Evolutionary conservation across 2,888 invertebrate genomes (phyloP).

Genomic region (Stegana nigrithorax): DNA sequence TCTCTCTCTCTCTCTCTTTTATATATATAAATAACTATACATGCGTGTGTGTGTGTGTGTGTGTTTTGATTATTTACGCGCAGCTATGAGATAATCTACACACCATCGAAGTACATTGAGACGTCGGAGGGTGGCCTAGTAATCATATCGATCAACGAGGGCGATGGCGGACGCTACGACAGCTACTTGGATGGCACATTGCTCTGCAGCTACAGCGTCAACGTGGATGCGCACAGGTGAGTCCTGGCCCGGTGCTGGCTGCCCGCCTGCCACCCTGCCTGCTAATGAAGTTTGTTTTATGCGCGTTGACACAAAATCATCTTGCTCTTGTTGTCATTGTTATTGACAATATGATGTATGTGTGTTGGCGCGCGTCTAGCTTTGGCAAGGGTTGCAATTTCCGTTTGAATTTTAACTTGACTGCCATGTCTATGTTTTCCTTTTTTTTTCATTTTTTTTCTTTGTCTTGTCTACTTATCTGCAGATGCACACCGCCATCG

Average conservation of each 20-base stretch:
- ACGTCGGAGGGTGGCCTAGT: conserved; percentile 92
- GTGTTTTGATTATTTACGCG: conserved; percentile 5
- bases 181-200: conserved; percentile 90
- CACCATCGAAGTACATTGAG: conserved; percentile 92
- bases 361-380: too few species aligned
- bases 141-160: conserved; percentile 88
- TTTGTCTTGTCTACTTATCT: conserved; percentile 4
- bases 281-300: too few species aligned
- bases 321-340: too few species aligned
- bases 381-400: too few species aligned
- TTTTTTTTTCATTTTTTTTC: background rate
- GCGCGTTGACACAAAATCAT: too few species aligned
- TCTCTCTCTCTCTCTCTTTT: too few species aligned
- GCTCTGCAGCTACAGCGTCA: conserved; percentile 90
- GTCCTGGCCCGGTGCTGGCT: too few species aligned
- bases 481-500: conserved; percentile 85
- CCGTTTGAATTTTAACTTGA: background rate
- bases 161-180: conserved; percentile 90
- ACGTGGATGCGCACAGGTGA: conserved; percentile 88
- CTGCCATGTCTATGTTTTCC: background rate
- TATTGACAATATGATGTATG: too few species aligned
- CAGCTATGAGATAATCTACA: conserved; percentile 70
- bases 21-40: too few species aligned
- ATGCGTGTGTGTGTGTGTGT: too few species aligned
- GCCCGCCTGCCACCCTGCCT: too few species aligned